Evolutionary conservation across 2,888 invertebrate genomes (phyloP).

Genomic region (Cerceris rybyensis): DNA sequence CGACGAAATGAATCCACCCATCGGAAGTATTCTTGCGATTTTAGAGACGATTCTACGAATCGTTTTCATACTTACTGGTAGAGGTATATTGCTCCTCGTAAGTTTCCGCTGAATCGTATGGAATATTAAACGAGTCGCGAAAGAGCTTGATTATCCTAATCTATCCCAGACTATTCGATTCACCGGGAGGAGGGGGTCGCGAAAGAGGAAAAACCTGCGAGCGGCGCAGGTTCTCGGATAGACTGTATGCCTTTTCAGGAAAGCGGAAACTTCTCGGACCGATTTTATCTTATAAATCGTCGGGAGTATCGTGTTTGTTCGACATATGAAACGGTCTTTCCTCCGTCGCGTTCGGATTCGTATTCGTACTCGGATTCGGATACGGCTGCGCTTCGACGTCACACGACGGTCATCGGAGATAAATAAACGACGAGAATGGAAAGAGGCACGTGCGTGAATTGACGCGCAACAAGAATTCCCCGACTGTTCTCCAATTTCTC

Average conservation of each 20-base stretch:
- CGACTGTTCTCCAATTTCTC: conserved; percentile 59
- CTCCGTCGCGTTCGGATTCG: conserved; percentile 40
- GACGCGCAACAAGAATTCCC: conserved; percentile 15
- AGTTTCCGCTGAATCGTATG: conserved; percentile 49
- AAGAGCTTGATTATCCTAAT: too few relatives aligned
- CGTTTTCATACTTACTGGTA: conserved; percentile 44
- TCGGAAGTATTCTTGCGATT: conserved; percentile 36
- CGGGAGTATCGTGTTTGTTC: conserved; percentile 65
- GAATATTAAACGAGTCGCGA: too few relatives aligned
- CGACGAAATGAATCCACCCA: too few relatives aligned
- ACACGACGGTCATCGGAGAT: not conserved
- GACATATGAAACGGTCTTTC: conserved; percentile 73
- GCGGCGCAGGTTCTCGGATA: not conserved
- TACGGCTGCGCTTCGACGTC: conserved; percentile 36
- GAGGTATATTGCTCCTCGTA: conserved; percentile 52
- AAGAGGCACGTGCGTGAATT: conserved; percentile 32
- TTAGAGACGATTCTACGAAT: conserved; percentile 61
- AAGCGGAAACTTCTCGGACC: conserved; percentile 68
- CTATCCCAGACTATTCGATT: too few relatives aligned
- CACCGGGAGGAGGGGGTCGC: too few relatives aligned
- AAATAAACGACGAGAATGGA: conserved; percentile 23
- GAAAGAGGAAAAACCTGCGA: not conserved
- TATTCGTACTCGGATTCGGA: conserved; percentile 15
- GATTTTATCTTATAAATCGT: conserved; percentile 66
- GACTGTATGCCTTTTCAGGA: conserved; percentile 20